phyloP scores from a whole-genome alignment of 2,888 invertebrate genomes.

The Dicyrtoma fusca region DNA sequence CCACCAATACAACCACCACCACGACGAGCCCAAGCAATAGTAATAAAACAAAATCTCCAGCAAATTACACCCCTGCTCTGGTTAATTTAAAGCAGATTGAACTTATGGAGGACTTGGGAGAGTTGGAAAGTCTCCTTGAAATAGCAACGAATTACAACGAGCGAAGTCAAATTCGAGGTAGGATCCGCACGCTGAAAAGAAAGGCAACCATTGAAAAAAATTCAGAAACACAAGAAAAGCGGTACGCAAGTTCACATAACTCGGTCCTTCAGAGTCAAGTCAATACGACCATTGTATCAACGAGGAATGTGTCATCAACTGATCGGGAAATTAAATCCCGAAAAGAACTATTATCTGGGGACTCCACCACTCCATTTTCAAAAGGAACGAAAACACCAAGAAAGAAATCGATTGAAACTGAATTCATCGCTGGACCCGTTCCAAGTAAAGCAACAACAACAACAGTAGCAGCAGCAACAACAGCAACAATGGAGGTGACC shows the following conservation, averaged over 20 bases:
- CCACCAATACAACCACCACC: not conserved
- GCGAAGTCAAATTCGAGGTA: slow-evolving; percentile 74
- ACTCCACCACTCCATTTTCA: too few relatives aligned
- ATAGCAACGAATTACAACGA: slow-evolving; percentile 77
- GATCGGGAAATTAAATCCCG: slow-evolving; percentile 3
- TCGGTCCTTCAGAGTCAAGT: too few relatives aligned
- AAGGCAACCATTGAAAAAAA: slow-evolving; percentile 59
- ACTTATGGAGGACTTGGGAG: slow-evolving; percentile 45
- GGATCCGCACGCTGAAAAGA: slow-evolving; percentile 74
- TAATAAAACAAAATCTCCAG: slow-evolving; percentile 13
- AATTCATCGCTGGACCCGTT: not conserved
- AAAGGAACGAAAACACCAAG: not conserved
- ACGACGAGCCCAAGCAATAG: not conserved
- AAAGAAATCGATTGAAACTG: slow-evolving; percentile 9
- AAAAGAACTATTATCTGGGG: not conserved
- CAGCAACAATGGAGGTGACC: not conserved
- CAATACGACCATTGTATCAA: not conserved
- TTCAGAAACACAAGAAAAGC: slow-evolving; percentile 32
- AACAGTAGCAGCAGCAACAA: not conserved
- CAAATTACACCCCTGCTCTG: slow-evolving; percentile 15
- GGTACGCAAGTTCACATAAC: slow-evolving; percentile 47
- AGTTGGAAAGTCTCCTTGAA: slow-evolving; percentile 67
- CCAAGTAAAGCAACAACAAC: not conserved
- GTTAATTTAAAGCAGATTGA: slow-evolving; percentile 41
- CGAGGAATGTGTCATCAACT: not conserved